Conservation (phyloP, 2,888 invertebrate genomes). For the Linnaemya vulpina region DNA sequence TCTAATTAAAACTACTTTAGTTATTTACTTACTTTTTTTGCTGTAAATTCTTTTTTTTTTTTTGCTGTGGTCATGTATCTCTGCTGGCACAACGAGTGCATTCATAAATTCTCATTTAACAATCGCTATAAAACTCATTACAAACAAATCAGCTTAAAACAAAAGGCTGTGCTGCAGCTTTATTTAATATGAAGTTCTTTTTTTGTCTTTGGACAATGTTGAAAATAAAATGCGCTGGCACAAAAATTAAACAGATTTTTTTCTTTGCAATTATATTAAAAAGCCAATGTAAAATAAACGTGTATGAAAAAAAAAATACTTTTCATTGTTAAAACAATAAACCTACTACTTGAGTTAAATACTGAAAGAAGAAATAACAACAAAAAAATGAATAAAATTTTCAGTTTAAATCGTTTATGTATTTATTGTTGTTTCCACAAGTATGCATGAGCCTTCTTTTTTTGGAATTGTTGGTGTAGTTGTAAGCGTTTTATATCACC, state of each 20-base stretch:
- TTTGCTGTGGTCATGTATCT: constrained; percentile 17
- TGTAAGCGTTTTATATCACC: constrained; percentile 70
- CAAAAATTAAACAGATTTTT: constrained; percentile 43
- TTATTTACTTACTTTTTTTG: constrained; percentile 19
- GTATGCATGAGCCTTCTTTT: not conserved
- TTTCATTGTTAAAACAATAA: constrained; percentile 60
- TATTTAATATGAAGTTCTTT: constrained; percentile 6
- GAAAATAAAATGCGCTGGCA: constrained; percentile 15
- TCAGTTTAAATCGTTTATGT: constrained; percentile 19
- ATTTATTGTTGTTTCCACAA: constrained; percentile 9
- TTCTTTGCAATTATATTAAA: not conserved
- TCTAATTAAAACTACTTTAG: constrained; percentile 66
- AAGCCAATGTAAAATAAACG: constrained; percentile 17
- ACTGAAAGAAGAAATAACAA: constrained; percentile 34
- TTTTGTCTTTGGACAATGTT: constrained; percentile 17
- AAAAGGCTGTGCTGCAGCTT: constrained; percentile 52
- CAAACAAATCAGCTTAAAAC: constrained; percentile 66
- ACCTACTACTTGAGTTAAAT: constrained; percentile 62
- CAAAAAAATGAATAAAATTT: no score
- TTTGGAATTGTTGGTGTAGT: constrained; percentile 7
- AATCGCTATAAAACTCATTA: constrained; percentile 62
- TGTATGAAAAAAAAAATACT: constrained; percentile 24
- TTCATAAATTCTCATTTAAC: constrained; percentile 66
- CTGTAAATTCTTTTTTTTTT: not conserved
- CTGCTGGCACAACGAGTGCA: constrained; percentile 17